Conservation (phyloP, 1,140 invertebrate species). For the Ceratosolen fusciceps region DNA sequence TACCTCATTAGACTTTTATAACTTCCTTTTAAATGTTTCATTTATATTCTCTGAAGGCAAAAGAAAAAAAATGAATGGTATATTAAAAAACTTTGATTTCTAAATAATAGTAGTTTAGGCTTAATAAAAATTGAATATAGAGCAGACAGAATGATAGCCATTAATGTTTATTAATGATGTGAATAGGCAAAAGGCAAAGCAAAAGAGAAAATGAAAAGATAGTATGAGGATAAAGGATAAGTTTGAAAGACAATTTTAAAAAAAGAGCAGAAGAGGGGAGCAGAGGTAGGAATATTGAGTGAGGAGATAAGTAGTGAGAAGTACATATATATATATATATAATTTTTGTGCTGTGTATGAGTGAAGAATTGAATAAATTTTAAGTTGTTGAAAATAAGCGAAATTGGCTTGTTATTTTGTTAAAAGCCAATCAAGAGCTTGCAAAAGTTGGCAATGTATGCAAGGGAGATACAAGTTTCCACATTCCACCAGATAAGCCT, state of each 20-base stretch:
- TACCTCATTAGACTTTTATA: not conserved
- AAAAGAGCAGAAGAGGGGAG: not conserved
- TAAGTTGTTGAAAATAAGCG: not conserved
- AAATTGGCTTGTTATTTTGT: not conserved
- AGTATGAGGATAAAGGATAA: not conserved
- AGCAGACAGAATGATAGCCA: no score
- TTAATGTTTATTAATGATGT: no score
- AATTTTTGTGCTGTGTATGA: not conserved
- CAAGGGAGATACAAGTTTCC: slow-evolving; percentile 20
- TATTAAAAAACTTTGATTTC: no score
- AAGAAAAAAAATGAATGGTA: no score
- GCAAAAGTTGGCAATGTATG: not conserved
- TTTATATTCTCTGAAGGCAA: no score
- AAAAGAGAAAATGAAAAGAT: not conserved
- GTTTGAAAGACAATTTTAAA: not conserved
- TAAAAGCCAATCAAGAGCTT: not conserved
- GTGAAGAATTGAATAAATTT: not conserved
- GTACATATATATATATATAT: not conserved
- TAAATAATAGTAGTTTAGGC: no score
- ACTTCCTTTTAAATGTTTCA: not conserved
- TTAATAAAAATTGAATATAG: no score
- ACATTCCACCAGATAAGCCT: slow-evolving; percentile 39
- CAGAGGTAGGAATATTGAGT: not conserved
- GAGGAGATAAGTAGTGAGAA: not conserved
- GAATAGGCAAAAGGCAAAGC: not conserved